These are phyloP conservation scores for Scartelaos histophorus DNA, from an alignment of 2,113 vertebrate genomes.

Conservation along the genomic window DNA sequence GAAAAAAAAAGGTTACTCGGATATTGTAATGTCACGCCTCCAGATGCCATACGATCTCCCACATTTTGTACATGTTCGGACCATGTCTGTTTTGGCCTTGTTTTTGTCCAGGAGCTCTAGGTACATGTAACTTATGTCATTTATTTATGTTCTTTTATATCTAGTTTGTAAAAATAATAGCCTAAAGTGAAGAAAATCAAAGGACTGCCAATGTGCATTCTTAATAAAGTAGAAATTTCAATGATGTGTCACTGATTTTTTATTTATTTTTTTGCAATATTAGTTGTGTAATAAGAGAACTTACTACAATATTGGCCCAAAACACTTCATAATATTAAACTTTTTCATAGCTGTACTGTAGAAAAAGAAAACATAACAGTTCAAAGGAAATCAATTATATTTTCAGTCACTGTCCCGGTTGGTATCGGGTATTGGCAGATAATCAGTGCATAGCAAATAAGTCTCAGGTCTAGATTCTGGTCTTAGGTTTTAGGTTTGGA, in stretches of 20 bases:
- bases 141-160: constrained; percentile 99
- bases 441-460: too few species aligned
- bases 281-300: too few species aligned
- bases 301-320: too few species aligned
- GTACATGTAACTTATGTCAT: constrained; percentile 99
- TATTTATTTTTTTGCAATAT: constrained; percentile 1
- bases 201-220: constrained; percentile 86
- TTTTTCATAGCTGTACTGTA: too few species aligned
- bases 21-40: constrained; percentile 78
- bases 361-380: too few species aligned
- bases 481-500: too few species aligned
- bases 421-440: too few species aligned
- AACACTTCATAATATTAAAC: too few species aligned
- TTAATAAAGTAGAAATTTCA: constrained; percentile 97
- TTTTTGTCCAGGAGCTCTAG: constrained; percentile 89
- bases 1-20: constrained; percentile 71
- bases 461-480: too few species aligned
- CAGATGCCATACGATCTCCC: constrained; percentile 82
- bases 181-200: constrained; percentile 89
- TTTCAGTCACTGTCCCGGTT: too few species aligned
- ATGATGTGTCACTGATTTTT: constrained; percentile 42
- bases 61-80: constrained; percentile 47
- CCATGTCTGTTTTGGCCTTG: constrained; percentile 28
- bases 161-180: constrained; percentile 99
- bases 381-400: too few species aligned